These are phyloP conservation scores for Listronotus bonariensis DNA, from an alignment of 1,140 invertebrate species.

Conservation along the genomic window DNA sequence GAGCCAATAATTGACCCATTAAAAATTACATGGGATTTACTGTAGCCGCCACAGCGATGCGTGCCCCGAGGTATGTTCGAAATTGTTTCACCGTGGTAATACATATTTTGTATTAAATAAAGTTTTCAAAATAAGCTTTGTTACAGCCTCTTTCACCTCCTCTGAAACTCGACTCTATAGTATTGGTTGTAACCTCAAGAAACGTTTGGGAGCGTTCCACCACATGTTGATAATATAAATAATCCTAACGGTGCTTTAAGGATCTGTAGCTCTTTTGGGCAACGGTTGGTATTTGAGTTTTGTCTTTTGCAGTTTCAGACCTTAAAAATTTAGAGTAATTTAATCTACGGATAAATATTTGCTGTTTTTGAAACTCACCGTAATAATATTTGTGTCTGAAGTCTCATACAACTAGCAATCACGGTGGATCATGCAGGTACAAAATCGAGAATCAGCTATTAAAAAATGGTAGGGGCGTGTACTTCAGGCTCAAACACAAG, in stretches of 20 bases:
- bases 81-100: too few relatives aligned
- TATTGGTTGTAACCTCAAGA: slow-evolving; percentile 50
- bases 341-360: background rate
- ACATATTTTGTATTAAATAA: too few relatives aligned
- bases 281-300: slow-evolving; percentile 75
- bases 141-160: slow-evolving; percentile 69
- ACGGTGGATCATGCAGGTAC: slow-evolving; percentile 94
- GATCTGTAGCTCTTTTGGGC: slow-evolving; percentile 85
- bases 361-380: slow-evolving; percentile 59
- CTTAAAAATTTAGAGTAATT: slow-evolving; percentile 59
- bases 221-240: slow-evolving; percentile 57
- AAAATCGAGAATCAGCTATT: slow-evolving; percentile 96
- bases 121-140: too few relatives aligned
- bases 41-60: too few relatives aligned
- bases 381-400: slow-evolving; percentile 95
- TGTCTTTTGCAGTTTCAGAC: slow-evolving; percentile 83
- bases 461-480: slow-evolving; percentile 97
- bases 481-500: too few relatives aligned
- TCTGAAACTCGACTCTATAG: slow-evolving; percentile 73
- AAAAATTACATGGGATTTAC: too few relatives aligned
- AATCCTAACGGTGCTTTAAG: slow-evolving; percentile 75
- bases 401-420: slow-evolving; percentile 96
- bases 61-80: too few relatives aligned
- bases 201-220: slow-evolving; percentile 35
- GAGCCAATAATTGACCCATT: too few relatives aligned